Percentiles rank a stretch among this genome's conserved stretches.
Evolutionary conservation across 2,797 vertebrate genomes (phyloP).

Genomic region (Lepilemur ruficaudatus): DNA sequence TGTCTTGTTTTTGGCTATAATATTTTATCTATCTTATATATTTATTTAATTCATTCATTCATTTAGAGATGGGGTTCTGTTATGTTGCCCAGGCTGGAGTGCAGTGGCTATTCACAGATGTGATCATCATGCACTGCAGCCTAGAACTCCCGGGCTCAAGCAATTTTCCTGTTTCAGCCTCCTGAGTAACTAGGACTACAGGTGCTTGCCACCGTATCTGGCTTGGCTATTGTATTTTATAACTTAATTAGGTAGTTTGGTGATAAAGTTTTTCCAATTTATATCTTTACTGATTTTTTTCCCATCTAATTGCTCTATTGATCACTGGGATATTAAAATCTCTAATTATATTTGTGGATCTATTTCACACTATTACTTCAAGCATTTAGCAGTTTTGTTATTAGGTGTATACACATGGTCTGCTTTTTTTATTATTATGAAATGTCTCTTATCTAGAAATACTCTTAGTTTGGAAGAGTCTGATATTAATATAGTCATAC

Average conservation of each 20-base stretch:
- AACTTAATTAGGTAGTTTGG: background rate
- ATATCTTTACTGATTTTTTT: background rate
- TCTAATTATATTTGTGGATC: background rate
- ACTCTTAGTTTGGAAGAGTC: background rate
- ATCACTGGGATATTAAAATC: conserved; percentile 11
- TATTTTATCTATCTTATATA: too few species aligned
- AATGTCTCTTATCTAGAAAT: background rate
- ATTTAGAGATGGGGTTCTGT: too few species aligned
- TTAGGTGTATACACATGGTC: background rate
- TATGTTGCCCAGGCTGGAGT: too few species aligned
- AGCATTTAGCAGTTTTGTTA: background rate
- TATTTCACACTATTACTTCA: background rate
- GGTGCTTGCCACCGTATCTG: background rate
- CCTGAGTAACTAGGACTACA: background rate
- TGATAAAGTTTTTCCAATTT: background rate
- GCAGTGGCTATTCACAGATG: too few species aligned
- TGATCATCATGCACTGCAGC: too few species aligned
- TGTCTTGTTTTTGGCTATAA: background rate
- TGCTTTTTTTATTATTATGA: background rate
- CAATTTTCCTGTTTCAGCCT: background rate
- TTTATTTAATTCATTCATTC: too few species aligned
- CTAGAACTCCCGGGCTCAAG: too few species aligned
- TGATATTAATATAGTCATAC: background rate
- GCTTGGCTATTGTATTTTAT: background rate
- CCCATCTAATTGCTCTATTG: background rate